Base-by-base conservation (phyloP, 2,888 invertebrate genomes). In the Eupithecia subfuscata region DNA sequence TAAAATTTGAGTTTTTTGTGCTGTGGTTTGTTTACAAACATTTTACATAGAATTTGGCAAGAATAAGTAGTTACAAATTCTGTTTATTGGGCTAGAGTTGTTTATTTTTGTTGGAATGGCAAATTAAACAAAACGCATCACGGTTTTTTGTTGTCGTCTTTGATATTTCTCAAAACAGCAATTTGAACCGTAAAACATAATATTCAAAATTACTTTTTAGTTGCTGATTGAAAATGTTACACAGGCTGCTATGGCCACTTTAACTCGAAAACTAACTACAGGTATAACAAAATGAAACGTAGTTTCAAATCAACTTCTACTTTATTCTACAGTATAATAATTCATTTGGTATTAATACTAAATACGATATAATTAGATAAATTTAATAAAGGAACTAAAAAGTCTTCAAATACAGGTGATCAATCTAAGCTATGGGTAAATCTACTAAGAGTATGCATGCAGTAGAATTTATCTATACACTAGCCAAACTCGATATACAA, bases 221-320 rank as follows among this genome's bases (percentile, higher is more conserved):
- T 30, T 30, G 30, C 30, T 30, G 30, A 30, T 30, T 30, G 30
- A 30, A 30, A 30, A 30, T 30, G 30, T 30, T 30, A 30, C 30
- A 30, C 30, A 30, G 30, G 30, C 30, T 30, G 52, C 9, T 52
- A 3, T n/a, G n/a, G n/a, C n/a, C 52, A 2, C 9, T n/a, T 52
- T n/a, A 2, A 52, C n/a, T 52, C 11, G 22, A 37, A n/a, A n/a
- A 68, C 5, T 34, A 67, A 71, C 60, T 60, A 73, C 45, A 69
- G 70, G 70, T 45, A 56, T 11, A 70, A 73, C 69, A 34, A 75
- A 71, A 40, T 8, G 2, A 75, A 74, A 56, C 22, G 74, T 67
- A 68, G 3, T 60, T 60, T 74, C 67, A 79, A 71, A 74, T 77
- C 70, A 78, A 79, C 67, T 67, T 75, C 69, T 78, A 78, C 77